phyloP scores from a whole-genome alignment of 2,797 vertebrate genomes.

The Melanotaenia parkinsoni region DNA sequence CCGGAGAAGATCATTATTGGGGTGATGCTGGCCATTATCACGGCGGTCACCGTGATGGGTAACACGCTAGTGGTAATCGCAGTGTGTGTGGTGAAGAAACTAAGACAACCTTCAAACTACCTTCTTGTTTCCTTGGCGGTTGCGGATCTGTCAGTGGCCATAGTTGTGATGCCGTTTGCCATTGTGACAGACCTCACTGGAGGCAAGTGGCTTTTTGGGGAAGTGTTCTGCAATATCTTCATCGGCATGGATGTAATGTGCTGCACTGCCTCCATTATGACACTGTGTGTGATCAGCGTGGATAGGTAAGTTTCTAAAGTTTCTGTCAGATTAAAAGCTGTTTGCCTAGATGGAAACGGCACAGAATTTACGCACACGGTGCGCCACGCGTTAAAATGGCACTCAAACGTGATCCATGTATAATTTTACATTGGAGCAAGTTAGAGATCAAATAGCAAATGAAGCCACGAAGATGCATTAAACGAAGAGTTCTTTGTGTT shows the following conservation, averaged over 20 bases:
- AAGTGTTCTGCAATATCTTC: constrained; percentile 88
- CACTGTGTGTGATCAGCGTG: constrained; percentile 87
- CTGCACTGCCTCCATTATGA: constrained; percentile 88
- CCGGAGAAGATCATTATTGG: constrained; percentile 85
- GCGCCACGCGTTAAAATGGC: constrained; percentile 10
- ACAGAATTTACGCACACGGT: constrained; percentile 42
- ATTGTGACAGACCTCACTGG: constrained; percentile 87
- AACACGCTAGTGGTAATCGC: constrained; percentile 87
- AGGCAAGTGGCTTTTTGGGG: constrained; percentile 87
- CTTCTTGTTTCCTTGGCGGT: constrained; percentile 85
- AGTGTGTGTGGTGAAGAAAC: constrained; percentile 86
- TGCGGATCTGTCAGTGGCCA: constrained; percentile 85
- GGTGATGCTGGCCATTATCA: constrained; percentile 83
- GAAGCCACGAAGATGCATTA: constrained; percentile 4
- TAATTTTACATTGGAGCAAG: neutral
- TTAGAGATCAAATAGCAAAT: constrained; percentile 8
- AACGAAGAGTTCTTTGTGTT: neutral
- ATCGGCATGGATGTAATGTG: constrained; percentile 89
- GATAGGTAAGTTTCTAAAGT: constrained; percentile 82
- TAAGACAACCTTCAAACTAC: constrained; percentile 87
- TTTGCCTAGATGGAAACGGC: neutral
- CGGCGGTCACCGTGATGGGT: constrained; percentile 86
- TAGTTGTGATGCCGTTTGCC: constrained; percentile 87
- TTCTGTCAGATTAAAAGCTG: neutral
- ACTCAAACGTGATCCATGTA: neutral